phyloP scores from a whole-genome alignment of 2,888 invertebrate genomes.

The Cantharis flavilabris region DNA sequence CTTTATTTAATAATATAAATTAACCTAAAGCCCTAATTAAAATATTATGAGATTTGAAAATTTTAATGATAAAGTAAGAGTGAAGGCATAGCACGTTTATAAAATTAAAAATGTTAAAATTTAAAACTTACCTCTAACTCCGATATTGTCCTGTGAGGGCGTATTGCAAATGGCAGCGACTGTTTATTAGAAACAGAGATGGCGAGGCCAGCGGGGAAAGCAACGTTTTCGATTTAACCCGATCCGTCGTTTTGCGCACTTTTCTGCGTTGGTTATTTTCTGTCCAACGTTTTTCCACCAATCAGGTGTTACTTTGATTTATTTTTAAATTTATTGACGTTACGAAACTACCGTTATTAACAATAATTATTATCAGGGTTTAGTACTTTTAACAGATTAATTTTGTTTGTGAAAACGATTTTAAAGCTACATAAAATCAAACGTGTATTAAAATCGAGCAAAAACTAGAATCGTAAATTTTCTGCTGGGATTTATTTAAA shows the following conservation, averaged over 20 bases:
- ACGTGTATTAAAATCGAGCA: background rate
- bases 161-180: slow-evolving; percentile 58
- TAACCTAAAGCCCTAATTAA: background rate
- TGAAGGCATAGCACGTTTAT: slow-evolving; percentile 1
- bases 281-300: background rate
- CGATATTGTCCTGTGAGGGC: slow-evolving; percentile 63
- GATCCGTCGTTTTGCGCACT: slow-evolving; percentile 3
- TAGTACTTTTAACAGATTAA: background rate
- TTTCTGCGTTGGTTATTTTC: background rate
- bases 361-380: background rate
- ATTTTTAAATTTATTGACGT: background rate
- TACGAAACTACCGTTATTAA: background rate
- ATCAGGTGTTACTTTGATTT: background rate
- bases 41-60: background rate
- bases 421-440: background rate
- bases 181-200: slow-evolving; percentile 56
- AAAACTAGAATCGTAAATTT: background rate
- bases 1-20: background rate
- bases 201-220: slow-evolving; percentile 55
- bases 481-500: background rate
- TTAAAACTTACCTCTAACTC: slow-evolving; percentile 54
- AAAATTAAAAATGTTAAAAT: slow-evolving; percentile 28
- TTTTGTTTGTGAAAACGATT: background rate
- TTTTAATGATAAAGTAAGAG: background rate
- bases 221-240: background rate